A percentile compares a stretch with the other conserved stretches of the same genome.
These are phyloP conservation scores for Zoanthus solanderi DNA, from an alignment of 92 coral and sea anemone species.

Conservation along the genomic window DNA sequence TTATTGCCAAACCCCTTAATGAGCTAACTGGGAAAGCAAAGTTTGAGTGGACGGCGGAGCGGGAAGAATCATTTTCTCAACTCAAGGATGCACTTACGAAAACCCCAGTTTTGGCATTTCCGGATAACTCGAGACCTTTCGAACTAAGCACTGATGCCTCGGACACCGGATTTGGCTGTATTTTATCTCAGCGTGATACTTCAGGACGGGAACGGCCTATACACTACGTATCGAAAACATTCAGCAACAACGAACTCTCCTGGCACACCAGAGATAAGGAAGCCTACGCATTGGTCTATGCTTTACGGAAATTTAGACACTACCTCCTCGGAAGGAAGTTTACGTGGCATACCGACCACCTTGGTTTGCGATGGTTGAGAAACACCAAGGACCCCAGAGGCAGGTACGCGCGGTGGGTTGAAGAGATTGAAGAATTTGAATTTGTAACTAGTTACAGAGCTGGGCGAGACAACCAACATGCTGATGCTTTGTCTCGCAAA, in stretches of 20 bases:
- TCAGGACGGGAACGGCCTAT: conserved; percentile 55
- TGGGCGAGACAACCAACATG: conserved; percentile 50
- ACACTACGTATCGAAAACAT: conserved; percentile 52
- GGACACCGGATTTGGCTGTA: conserved; percentile 63
- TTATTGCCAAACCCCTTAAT: too few species aligned
- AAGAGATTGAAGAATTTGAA: too few species aligned
- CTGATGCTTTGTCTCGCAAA: conserved; percentile 56
- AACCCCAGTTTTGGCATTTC: neutral
- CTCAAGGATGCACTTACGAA: neutral
- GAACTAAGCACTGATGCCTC: conserved; percentile 68
- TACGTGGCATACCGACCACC: conserved; percentile 57
- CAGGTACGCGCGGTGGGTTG: neutral
- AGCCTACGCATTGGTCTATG: conserved; percentile 53
- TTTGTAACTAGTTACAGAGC: conserved; percentile 22
- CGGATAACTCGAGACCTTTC: neutral
- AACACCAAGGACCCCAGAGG: conserved; percentile 62
- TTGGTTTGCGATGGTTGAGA: conserved; percentile 30
- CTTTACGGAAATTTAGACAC: conserved; percentile 50
- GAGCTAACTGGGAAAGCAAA: too few species aligned
- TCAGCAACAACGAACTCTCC: conserved; percentile 37
- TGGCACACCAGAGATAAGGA: conserved; percentile 8
- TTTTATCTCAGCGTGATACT: conserved; percentile 47
- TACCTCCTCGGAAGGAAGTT: conserved; percentile 59
- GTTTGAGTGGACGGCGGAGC: too few species aligned
- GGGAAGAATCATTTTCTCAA: too few species aligned